Evolutionary conservation across 2,888 invertebrate species (phyloP), one percentile per base, ranked within the genome.

Genomic region (Noctuana brunneofusca): DNA sequence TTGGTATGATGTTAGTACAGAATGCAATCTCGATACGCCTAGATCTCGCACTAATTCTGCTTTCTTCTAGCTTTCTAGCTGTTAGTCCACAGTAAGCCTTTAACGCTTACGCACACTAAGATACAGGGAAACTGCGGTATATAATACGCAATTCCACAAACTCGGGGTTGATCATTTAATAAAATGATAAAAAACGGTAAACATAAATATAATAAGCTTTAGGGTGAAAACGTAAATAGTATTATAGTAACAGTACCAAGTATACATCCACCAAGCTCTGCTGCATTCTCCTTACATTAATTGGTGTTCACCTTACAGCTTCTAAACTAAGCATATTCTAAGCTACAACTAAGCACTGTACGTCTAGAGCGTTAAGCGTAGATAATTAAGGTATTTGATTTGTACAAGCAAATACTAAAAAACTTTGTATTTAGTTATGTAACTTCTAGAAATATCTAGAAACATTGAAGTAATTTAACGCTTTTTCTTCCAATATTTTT

Each of bases 241-340:
- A n/a, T n/a, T 38, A 11, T 20, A 22, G 22, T 54, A 22, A 27
- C 22, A 43, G 0, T 18, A 54, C 24, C 38, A 50, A 53, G 54
- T 54, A 43, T 62, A 22, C 62, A 62, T 53, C 50, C 52, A 62
- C 53, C 32, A 41, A 22, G 49, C 38, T 64, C 22, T 59, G 59
- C 65, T 58, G 60, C 63, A 65, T 58, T 63, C 54, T 60, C 48
- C 71, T 71, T 75, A 79, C 62, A 68, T 35, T 79, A 83, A 76
- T 82, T 85, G 85, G 85, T 85, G 84, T 85, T 82, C 75, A 74
- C 76, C 76, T 80, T 83, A 83, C 81, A 81, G 69, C 71, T 70
- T 66, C 49, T 38, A 35, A 48, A 48, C 22, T 46, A 16, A 53
- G 30, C n/a, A 16, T 54, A 46, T 50, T 43, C 16, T 38, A 38